Evolutionary conservation across 2,797 vertebrate genomes (phyloP).

Genomic region (Distichodus sexfasciatus): DNA sequence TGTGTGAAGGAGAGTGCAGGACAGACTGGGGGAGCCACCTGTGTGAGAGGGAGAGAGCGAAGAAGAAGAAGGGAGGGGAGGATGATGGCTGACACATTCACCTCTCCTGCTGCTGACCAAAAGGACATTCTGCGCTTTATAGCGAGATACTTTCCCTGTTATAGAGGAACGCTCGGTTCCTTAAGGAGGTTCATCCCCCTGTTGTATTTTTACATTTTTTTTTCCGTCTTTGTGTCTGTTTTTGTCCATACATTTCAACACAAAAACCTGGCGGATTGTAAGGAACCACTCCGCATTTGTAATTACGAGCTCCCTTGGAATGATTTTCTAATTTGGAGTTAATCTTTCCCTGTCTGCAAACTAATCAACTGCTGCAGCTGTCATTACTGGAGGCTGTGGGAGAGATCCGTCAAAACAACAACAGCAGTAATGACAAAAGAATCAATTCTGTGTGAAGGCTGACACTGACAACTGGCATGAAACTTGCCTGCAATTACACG

Average conservation of each 20-base stretch:
- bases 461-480: slow-evolving; percentile 31
- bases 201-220: no score
- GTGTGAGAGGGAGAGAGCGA: background rate
- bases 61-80: background rate
- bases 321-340: slow-evolving; percentile 55
- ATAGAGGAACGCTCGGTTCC: no score
- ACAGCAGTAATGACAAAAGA: slow-evolving; percentile 30
- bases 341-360: slow-evolving; percentile 66
- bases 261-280: no score
- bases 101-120: slow-evolving; percentile 5
- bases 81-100: slow-evolving; percentile 8
- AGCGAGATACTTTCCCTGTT: no score
- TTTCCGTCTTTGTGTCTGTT: no score
- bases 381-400: slow-evolving; percentile 36
- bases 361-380: slow-evolving; percentile 60
- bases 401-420: slow-evolving; percentile 36
- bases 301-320: slow-evolving; percentile 47
- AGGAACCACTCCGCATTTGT: no score
- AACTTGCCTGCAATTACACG: slow-evolving; percentile 29
- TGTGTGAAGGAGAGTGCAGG: slow-evolving; percentile 15
- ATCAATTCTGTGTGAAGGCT: slow-evolving; percentile 26
- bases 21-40: slow-evolving; percentile 14
- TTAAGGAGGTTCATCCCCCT: no score
- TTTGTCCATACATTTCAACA: no score
- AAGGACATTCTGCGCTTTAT: background rate